Conservation (phyloP, 1,140 invertebrate species). For the Hyphantria cunea region DNA sequence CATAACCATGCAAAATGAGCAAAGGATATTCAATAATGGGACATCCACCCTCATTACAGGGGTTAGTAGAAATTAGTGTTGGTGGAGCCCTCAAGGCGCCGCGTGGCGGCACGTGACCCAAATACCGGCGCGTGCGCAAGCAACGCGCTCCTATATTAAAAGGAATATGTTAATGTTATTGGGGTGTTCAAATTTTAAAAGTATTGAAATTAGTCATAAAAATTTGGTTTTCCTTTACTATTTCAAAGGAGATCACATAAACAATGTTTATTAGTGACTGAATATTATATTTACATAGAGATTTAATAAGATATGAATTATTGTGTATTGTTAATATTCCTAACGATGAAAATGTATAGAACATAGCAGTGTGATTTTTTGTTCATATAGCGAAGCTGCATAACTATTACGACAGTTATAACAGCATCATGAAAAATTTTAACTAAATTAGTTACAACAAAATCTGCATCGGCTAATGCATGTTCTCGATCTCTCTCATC, state of each 20-base stretch:
- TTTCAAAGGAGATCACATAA: neutral
- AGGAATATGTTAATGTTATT: conserved; percentile 53
- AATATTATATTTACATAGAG: no score
- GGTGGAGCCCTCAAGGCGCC: conserved; percentile 48
- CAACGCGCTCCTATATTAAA: conserved; percentile 62
- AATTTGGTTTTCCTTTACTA: neutral
- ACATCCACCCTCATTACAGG: conserved; percentile 47
- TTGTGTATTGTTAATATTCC: no score
- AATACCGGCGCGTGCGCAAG: conserved; percentile 59
- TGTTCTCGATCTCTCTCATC: no score
- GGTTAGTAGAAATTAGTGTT: conserved; percentile 56
- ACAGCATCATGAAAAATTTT: no score
- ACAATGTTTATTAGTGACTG: no score
- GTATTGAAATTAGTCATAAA: neutral
- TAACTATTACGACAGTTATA: no score
- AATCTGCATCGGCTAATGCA: no score
- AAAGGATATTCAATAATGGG: conserved; percentile 42
- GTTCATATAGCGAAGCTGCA: no score
- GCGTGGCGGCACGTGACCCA: conserved; percentile 46
- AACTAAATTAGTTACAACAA: no score
- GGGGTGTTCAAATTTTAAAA: conserved; percentile 5
- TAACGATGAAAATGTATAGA: no score
- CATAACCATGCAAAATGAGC: conserved; percentile 51
- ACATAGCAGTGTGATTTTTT: no score
- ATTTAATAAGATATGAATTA: no score